phyloP scores from a whole-genome alignment of 2,797 vertebrate species.

The Tragelaphus eurycerus region DNA sequence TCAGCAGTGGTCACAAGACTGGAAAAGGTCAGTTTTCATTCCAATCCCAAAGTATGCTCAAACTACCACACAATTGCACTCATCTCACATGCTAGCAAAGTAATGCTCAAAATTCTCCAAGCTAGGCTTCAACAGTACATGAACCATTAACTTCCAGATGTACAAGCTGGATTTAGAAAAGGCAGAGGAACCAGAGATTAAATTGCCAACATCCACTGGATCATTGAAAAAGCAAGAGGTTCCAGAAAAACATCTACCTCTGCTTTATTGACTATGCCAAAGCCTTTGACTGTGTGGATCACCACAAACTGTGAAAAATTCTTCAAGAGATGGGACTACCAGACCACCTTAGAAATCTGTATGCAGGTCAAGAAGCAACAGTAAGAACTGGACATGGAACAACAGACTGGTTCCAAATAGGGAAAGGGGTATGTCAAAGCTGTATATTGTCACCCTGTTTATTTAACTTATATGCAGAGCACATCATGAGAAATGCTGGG shows the following conservation, averaged over 20 bases:
- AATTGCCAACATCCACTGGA: background rate
- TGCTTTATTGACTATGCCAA: background rate
- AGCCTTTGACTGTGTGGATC: background rate
- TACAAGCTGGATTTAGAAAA: background rate
- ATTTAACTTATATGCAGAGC: background rate
- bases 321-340: background rate
- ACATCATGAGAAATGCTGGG: background rate
- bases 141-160: accelerated
- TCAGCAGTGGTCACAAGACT: background rate
- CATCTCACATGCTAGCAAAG: background rate
- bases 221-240: background rate
- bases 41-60: background rate
- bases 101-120: background rate
- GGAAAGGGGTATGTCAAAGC: background rate
- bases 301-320: background rate
- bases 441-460: background rate
- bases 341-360: background rate
- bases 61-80: background rate
- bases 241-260: background rate
- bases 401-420: background rate
- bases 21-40: background rate
- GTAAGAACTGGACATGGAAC: background rate
- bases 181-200: background rate
- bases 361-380: background rate
- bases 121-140: background rate